phyloP scores from a whole-genome alignment of 64 coral and sea anemone genomes.

The Catalaphyllia jardinei region DNA sequence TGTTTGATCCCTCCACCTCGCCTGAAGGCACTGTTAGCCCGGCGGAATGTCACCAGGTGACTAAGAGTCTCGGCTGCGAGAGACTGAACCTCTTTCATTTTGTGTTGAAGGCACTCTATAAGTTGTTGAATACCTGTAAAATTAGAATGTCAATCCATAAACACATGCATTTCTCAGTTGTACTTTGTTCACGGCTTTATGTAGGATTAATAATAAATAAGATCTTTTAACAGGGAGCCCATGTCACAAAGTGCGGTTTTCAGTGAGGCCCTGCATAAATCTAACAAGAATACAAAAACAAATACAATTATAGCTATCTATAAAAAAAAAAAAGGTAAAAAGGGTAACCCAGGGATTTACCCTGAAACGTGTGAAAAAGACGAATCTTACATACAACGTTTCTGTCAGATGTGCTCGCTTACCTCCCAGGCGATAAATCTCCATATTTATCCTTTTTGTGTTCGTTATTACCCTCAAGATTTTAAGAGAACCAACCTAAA shows the following conservation, averaged over 20 bases:
- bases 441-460: constrained; percentile 71
- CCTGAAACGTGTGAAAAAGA: too few species aligned
- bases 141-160: too few species aligned
- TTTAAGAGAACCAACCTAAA: constrained; percentile 82
- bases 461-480: constrained; percentile 67
- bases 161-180: too few species aligned
- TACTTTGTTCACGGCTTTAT: too few species aligned
- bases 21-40: constrained; percentile 68
- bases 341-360: too few species aligned
- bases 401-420: not conserved
- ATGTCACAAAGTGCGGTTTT: too few species aligned
- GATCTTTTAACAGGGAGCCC: too few species aligned
- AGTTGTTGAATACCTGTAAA: constrained; percentile 72
- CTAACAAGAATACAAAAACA: too few species aligned
- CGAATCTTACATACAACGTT: not conserved
- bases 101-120: constrained; percentile 66
- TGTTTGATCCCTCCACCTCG: constrained; percentile 61
- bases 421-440: constrained; percentile 82
- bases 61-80: constrained; percentile 65
- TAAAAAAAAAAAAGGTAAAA: too few species aligned
- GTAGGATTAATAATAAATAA: too few species aligned
- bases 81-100: constrained; percentile 67
- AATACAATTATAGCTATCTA: too few species aligned
- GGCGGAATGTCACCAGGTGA: constrained; percentile 68
- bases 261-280: too few species aligned